phyloP scores from a whole-genome alignment of 2,797 vertebrate genomes.

The Sternarchorhynchus goeldii region DNA sequence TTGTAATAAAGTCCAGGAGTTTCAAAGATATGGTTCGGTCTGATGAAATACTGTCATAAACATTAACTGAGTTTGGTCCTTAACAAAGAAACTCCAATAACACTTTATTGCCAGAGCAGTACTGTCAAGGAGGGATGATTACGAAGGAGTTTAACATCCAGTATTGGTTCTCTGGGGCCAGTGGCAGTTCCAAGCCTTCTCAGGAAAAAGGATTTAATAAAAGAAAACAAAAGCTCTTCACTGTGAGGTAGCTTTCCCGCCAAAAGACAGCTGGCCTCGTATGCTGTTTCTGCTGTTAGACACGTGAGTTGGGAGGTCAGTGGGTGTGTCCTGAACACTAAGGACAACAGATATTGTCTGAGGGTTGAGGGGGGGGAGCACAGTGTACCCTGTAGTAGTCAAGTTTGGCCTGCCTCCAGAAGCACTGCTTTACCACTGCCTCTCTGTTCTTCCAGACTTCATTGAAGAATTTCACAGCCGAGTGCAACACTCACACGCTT shows the following conservation, averaged over 20 bases:
- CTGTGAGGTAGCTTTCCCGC: slow-evolving; percentile 47
- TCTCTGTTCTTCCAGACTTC: slow-evolving; percentile 15
- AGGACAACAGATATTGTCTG: slow-evolving; percentile 31
- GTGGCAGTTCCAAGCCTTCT: slow-evolving; percentile 32
- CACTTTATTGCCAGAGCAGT: not conserved
- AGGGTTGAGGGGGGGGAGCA: slow-evolving; percentile 22
- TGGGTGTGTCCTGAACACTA: slow-evolving; percentile 28
- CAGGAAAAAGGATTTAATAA: slow-evolving; percentile 26
- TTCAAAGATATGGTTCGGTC: slow-evolving; percentile 1
- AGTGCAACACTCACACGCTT: not conserved
- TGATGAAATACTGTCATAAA: slow-evolving; percentile 17
- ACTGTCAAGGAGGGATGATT: too few species aligned
- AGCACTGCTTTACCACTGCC: slow-evolving; percentile 7
- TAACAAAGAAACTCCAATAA: not conserved
- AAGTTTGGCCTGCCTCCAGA: slow-evolving; percentile 44
- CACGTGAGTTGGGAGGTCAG: slow-evolving; percentile 32
- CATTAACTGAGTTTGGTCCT: not conserved
- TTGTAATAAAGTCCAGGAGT: slow-evolving; percentile 14
- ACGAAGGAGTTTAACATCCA: not conserved
- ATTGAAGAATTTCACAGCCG: slow-evolving; percentile 37
- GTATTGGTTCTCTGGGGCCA: not conserved
- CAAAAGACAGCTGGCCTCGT: slow-evolving; percentile 45
- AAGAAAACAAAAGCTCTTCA: slow-evolving; percentile 45
- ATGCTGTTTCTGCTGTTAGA: slow-evolving; percentile 35
- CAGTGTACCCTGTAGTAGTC: slow-evolving; percentile 41